A percentile compares a stretch with the other conserved stretches of the same genome.
Evolutionary conservation across 2,113 vertebrate species (phyloP).

Genomic region (Calyptomena viridis): DNA sequence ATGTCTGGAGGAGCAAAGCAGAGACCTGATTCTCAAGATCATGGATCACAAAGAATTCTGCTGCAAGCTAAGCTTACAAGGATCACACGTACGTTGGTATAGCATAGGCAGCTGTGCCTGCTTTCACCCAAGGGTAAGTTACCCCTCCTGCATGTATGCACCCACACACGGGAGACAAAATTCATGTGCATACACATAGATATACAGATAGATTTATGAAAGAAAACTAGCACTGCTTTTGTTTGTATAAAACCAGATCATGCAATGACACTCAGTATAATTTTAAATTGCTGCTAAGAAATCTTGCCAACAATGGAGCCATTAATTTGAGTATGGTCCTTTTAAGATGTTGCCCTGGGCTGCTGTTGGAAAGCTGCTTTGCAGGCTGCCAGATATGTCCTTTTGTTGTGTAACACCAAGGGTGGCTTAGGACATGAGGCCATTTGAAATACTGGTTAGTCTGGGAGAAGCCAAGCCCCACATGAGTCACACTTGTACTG

Average conservation of each 20-base stretch:
- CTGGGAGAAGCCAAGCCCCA: constrained; percentile 3
- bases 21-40: background rate
- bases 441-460: constrained; percentile 44
- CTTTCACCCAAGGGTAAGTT: background rate
- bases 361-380: constrained; percentile 29
- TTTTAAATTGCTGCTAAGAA: background rate
- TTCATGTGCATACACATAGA: background rate
- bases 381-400: background rate
- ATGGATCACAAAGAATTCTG: background rate
- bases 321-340: constrained; percentile 1
- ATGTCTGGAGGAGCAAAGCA: background rate
- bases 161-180: background rate
- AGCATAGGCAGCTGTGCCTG: background rate
- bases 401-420: constrained; percentile 31
- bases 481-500: background rate
- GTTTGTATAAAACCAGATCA: background rate
- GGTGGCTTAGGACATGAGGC: constrained; percentile 16
- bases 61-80: background rate
- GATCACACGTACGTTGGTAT: background rate
- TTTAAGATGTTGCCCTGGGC: constrained; percentile 27
- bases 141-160: background rate
- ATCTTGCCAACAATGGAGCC: background rate
- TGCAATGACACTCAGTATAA: background rate
- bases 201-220: background rate
- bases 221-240: background rate